Evolutionary conservation across 1,140 invertebrate genomes (phyloP), one percentile per base, ranked within the genome.

Genomic region (Drosophila bipectinata): DNA sequence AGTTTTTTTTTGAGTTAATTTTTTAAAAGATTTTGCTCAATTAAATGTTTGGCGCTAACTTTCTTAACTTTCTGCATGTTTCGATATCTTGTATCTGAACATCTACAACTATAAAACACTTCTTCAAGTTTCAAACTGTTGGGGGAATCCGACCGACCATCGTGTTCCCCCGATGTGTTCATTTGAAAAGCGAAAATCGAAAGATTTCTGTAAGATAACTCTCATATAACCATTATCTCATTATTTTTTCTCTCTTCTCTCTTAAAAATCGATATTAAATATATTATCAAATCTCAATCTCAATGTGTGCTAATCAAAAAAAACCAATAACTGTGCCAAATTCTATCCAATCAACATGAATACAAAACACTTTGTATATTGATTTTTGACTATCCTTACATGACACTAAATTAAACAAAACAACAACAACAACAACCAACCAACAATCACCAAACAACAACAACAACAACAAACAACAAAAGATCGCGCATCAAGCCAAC

Each of bases 401-500:
- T 84, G 81, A 85, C 80, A 83, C 81, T 32, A 32, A 32, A 9
- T 32, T 32, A 7, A 10, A 32, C 8, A 10, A 32, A 32, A 3
- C 3, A 32, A 45, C 15, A 45, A 45, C 77, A 54, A 49, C 67
- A 72, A 75, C 66, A 72, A 90, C 53, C 63, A 77, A 54, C 64
- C 72, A 87, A 81, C 55, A 76, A 63, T 57, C 56, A 68, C 61
- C 72, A 56, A 73, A 77, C 67, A 68, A 85, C 66, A 56, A 87
- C 78, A 21, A 18, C 72, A 77, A 72, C 76, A 81, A 77, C 59
- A 79, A 77, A 81, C 72, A 78, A 77, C 75, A 79, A 87, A 71
- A 92, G 91, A 91, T 91, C 77, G 85, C 87, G 79, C 91, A 91
- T 82, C 91, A 91, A 91, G 81, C 89, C 76, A 92, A 91, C 77